These are phyloP conservation scores for Ophthalmolycus amberensis DNA, from an alignment of 2,113 vertebrate species.

Conservation along the genomic window DNA sequence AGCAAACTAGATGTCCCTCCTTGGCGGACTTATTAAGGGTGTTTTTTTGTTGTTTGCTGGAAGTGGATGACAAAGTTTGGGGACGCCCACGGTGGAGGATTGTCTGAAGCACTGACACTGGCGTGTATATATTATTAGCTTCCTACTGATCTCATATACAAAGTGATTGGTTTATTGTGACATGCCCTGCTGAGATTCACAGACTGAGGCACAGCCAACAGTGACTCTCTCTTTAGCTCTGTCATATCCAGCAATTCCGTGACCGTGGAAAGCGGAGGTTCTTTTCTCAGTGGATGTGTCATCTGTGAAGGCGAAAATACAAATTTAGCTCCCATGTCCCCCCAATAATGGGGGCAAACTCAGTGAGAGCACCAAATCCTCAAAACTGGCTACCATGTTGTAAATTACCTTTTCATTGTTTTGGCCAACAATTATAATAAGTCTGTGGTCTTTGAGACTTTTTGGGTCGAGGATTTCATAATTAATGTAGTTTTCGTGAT, in stretches of 20 bases:
- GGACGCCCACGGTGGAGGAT: conserved; percentile 31
- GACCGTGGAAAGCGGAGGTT: conserved; percentile 1
- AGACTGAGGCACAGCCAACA: conserved; percentile 26
- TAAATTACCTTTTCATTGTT: neutral
- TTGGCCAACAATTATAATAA: neutral
- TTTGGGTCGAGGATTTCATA: neutral
- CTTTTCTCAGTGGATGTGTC: neutral
- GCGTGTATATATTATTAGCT: conserved; percentile 66
- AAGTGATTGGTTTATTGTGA: conserved; percentile 74
- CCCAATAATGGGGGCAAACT: neutral
- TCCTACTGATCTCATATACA: conserved; percentile 78
- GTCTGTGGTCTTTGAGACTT: neutral
- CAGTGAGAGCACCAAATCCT: neutral
- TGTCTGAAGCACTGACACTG: conserved; percentile 51
- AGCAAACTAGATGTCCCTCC: conserved; percentile 13
- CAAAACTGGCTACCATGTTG: neutral
- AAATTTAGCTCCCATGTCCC: neutral
- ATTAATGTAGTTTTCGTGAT: neutral
- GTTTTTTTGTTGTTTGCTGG: conserved; percentile 43
- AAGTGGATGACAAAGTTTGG: conserved; percentile 49
- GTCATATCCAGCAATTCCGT: neutral
- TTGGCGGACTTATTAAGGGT: neutral
- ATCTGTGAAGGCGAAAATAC: neutral
- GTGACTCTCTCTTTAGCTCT: conserved; percentile 25
- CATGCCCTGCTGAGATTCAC: conserved; percentile 53